Base-by-base conservation (phyloP, 2,113 vertebrate species). In the Fregetta grallaria region DNA sequence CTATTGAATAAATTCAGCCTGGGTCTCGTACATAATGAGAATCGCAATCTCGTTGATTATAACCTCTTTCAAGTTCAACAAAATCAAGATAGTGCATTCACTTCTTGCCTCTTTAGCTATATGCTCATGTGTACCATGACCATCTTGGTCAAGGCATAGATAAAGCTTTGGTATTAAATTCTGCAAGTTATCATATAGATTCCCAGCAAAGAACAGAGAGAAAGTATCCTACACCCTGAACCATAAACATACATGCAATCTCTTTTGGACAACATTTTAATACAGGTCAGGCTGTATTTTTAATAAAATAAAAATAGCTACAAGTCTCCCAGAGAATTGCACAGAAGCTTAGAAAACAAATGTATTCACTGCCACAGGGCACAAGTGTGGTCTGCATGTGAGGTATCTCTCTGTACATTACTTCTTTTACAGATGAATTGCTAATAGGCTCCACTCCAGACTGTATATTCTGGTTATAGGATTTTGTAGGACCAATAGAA, bases 11-110 rank as follows among this genome's bases (percentile, higher is more conserved):
- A 72, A 58, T 72, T 86, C 38, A 75, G 32, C 36, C 19, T 72
- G n/a, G 0, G 19, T 27, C 40, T 66, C 0, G 0, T 34, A 71
- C n/a, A 59, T 5, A 17, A 19, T 2, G 4, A 62, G 36, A 63
- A 71, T 32, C 2, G 0, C 18, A 56, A 21, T 29, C 30, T 40
- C 0, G 1, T 13, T 58, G 11, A 22, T 52, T 25, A n/a, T 38
- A 59, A 59, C 5, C 4, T 45, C 23, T 59, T 63, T 72, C 47
- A 86, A 62, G 20, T 18, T 29, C 53, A 56, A 26, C 22, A 81
- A 18, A 47, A 82, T 50, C n/a, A 52, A 50, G n/a, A 7, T 9
- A 4, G 3, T 59, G 11, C 47, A 52, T 58, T 94, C 15, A 7
- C 2, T 67, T 50, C 25, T 49, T 15, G 50, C 15, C 22, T 81